These are phyloP conservation scores for Callocephalon fimbriatum DNA, from an alignment of 2,113 vertebrate species.

Conservation along the genomic window DNA sequence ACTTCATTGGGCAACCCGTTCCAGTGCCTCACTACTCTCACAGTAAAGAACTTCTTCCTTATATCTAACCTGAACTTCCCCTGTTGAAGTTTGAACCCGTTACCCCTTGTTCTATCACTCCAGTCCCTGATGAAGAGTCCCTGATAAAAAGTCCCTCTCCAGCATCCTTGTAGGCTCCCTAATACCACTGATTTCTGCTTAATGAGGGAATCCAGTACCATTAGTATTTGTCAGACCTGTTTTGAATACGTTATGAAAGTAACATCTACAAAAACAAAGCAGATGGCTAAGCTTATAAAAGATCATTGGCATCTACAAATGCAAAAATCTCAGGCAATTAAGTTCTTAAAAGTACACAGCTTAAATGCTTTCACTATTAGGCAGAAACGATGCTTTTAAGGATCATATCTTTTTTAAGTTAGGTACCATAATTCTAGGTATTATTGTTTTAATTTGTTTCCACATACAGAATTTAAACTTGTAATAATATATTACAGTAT, in stretches of 20 bases:
- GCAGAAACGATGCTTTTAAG: background rate
- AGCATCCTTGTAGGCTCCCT: background rate
- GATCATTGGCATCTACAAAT: fast-evolving
- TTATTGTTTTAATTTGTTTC: background rate
- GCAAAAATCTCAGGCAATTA: background rate
- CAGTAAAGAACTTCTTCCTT: background rate
- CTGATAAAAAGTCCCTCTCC: background rate
- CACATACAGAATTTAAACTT: background rate
- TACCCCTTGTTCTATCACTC: background rate
- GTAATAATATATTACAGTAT: background rate
- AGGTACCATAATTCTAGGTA: background rate
- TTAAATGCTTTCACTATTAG: background rate
- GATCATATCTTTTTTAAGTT: background rate
- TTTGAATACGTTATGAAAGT: background rate
- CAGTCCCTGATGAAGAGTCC: background rate
- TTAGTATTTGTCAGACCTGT: background rate
- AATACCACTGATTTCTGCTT: background rate
- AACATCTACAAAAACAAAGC: background rate
- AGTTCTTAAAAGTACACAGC: background rate
- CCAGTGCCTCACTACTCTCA: background rate
- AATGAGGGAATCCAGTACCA: background rate
- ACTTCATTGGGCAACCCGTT: background rate
- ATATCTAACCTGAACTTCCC: background rate
- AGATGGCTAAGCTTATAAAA: background rate
- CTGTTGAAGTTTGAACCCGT: background rate